Conservation (phyloP, 2,113 vertebrate species). For the Acrocephalus arundinaceus region DNA sequence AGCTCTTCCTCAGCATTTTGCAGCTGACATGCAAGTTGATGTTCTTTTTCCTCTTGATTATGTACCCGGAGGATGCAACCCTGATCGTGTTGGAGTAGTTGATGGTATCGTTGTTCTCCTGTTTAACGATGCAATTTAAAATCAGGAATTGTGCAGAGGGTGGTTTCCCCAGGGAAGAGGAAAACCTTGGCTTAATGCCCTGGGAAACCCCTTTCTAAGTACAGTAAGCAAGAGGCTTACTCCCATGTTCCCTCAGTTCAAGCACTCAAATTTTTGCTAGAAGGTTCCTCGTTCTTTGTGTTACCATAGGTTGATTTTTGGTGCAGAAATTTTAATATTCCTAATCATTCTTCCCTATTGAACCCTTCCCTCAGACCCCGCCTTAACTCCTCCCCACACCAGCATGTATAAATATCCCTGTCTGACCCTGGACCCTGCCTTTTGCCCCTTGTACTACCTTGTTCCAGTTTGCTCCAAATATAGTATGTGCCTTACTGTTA, state of each 20-base stretch:
- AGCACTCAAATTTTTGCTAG: background rate
- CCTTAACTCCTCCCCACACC: background rate
- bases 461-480: background rate
- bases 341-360: background rate
- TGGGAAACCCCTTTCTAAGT: background rate
- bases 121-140: background rate
- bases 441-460: background rate
- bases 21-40: constrained; percentile 65
- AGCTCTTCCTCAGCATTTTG: constrained; percentile 70
- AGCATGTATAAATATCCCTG: background rate
- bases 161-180: background rate
- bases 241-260: background rate
- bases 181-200: background rate
- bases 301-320: background rate
- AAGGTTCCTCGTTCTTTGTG: background rate
- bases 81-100: constrained; percentile 71
- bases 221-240: background rate
- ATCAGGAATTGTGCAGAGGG: background rate
- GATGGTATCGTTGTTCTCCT: constrained; percentile 73
- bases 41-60: constrained; percentile 66
- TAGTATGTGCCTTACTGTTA: background rate
- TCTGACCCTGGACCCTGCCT: background rate
- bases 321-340: background rate
- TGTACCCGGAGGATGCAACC: background rate
- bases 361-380: background rate